Evolutionary conservation across 1,140 invertebrate genomes (phyloP), one percentile per base, ranked within the genome.

Genomic region (Lepidurus arcticus): DNA sequence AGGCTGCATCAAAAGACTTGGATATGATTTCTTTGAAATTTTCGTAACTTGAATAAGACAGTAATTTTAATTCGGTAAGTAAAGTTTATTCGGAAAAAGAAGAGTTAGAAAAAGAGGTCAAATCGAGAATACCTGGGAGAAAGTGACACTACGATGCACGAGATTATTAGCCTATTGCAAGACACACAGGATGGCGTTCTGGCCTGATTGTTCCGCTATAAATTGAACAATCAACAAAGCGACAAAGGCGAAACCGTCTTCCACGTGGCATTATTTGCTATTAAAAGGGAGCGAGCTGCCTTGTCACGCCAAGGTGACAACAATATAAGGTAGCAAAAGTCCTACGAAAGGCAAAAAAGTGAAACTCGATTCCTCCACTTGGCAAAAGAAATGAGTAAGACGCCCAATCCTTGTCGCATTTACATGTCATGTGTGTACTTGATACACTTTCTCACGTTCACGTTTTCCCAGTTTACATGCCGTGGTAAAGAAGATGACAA

Each of bases 401-500:
- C 53, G 53, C 53, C 53, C 53, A 13, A 13, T 13, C 53, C 53
- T 65, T 65, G 16, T 65, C 21, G 13, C 13, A 65, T 47, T 10
- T 34, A 34, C 34, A 34, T 34, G 45, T 47, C 1, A 10, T 47
- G 45, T 16, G 45, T 65, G 53, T 65, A 34, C 3, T 34, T 34
- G 53, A 65, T 65, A 65, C 13, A 65, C 53, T 65, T 65, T 65
- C 53, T 65, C 53, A 65, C 21, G 13, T 65, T 65, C 53, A 47
- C 21, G 8, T 65, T 65, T 16, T n/a, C 53, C 53, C 1, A 65
- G 53, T 65, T 65, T 65, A 65, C 53, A 65, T 65, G 53, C 53
- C 53, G n/a, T 65, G 7, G 53, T 65, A 65, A 47, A 16, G 53
- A 65, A 65, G 53, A 65, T 65, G 53, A 65, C 53, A 65, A 65